A percentile compares a stretch with the other conserved stretches of the same genome.
phyloP scores from a whole-genome alignment of 30 jellyfish, hydroid and myxozoan species.

The Hydra vulgaris region DNA sequence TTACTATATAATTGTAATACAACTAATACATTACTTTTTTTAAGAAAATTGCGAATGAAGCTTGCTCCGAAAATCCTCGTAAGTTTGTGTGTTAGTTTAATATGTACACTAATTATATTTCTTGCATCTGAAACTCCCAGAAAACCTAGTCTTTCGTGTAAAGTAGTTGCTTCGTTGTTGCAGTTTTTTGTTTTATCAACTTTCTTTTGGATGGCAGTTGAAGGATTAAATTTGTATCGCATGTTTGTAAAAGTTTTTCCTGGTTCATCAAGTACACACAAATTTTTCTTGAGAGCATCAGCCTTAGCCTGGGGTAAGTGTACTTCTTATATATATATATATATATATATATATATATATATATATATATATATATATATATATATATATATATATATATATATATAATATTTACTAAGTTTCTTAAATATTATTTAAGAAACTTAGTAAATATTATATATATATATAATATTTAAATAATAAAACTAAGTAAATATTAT shows the following conservation, averaged over 20 bases:
- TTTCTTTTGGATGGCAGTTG: neutral
- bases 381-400: too few species aligned
- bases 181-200: neutral
- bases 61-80: neutral
- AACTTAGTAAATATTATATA: too few species aligned
- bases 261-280: neutral
- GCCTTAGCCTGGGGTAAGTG: constrained; percentile 2
- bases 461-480: too few species aligned
- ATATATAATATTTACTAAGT: too few species aligned
- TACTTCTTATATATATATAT: too few species aligned
- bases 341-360: too few species aligned
- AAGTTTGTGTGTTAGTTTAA: neutral
- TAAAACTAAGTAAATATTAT: too few species aligned
- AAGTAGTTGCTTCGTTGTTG: neutral
- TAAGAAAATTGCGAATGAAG: neutral
- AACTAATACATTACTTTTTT: too few species aligned
- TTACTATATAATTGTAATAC: too few species aligned
- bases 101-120: neutral
- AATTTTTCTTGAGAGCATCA: neutral
- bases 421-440: too few species aligned
- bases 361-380: too few species aligned
- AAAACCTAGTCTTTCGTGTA: neutral
- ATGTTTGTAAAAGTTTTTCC: neutral
- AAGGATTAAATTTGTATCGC: neutral
- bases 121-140: neutral